phyloP scores from a whole-genome alignment of 2,113 vertebrate species.

The Oxyruncus cristatus region DNA sequence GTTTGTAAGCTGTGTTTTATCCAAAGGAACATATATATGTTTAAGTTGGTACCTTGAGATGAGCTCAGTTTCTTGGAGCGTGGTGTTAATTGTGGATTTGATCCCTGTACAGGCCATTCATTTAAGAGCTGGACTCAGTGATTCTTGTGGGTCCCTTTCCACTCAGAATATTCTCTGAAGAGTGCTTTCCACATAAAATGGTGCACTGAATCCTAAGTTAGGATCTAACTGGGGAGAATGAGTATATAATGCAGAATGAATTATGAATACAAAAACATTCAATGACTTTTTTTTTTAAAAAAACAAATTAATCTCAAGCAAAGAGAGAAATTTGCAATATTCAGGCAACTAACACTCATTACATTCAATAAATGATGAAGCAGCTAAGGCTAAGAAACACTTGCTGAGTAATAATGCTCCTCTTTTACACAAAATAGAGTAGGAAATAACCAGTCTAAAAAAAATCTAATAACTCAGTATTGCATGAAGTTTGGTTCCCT shows the following conservation, averaged over 20 bases:
- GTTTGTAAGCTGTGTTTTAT: not conserved
- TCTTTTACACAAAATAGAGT: not conserved
- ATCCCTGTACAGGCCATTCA: not conserved
- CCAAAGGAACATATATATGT: not conserved
- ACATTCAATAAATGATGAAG: not conserved
- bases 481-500: not conserved
- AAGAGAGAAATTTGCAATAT: conserved; percentile 1
- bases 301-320: not conserved
- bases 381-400: not conserved
- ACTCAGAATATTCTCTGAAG: not conserved
- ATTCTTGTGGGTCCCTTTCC: not conserved
- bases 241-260: not conserved
- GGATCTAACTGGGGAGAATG: conserved; percentile 21
- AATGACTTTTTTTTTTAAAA: not conserved
- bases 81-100: not conserved
- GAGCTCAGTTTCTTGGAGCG: not conserved
- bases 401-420: not conserved
- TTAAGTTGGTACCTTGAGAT: not conserved
- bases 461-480: not conserved
- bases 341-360: not conserved
- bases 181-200: conserved; percentile 7
- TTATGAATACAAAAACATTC: conserved; percentile 7
- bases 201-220: not conserved
- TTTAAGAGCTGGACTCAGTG: not conserved
- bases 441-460: not conserved